Conservation (phyloP, 2,797 vertebrate species). For the Apogon hyalosoma region DNA sequence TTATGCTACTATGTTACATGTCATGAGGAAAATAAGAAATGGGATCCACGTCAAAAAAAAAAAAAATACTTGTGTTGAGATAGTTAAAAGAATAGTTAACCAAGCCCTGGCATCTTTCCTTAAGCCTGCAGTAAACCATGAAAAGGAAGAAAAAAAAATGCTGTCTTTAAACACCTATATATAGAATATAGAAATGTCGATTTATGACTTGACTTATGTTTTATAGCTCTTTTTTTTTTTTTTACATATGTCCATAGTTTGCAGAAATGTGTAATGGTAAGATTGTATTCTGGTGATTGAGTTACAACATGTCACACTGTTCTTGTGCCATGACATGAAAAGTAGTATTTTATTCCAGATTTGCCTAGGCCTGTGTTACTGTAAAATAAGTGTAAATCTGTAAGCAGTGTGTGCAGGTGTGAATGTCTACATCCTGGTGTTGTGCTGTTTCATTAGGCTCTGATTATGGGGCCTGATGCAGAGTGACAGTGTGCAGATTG, state of each 20-base stretch:
- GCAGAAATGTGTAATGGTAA: no score
- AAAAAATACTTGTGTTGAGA: conserved; percentile 9
- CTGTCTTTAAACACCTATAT: no score
- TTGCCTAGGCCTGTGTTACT: conserved; percentile 42
- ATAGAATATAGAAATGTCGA: no score
- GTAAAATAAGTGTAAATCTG: conserved; percentile 42
- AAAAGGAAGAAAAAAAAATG: no score
- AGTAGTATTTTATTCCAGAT: conserved; percentile 8
- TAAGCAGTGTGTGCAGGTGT: conserved; percentile 44
- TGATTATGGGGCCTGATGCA: conserved; percentile 88
- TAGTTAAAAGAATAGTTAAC: conserved; percentile 10
- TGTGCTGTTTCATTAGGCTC: conserved; percentile 86
- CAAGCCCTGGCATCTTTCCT: no score
- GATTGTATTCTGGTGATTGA: conserved; percentile 7
- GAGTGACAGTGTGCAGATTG: conserved; percentile 90
- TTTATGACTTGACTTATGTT: no score
- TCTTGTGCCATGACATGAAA: conserved; percentile 11
- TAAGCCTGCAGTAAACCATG: no score
- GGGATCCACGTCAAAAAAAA: not conserved
- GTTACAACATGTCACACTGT: not conserved
- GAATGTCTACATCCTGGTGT: conserved; percentile 71
- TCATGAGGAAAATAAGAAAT: not conserved
- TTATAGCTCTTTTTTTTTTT: no score
- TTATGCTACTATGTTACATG: not conserved
- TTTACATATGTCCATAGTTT: no score